Evolutionary conservation across 2,888 invertebrate genomes (phyloP).

Genomic region (Dolichopus griseipennis): DNA sequence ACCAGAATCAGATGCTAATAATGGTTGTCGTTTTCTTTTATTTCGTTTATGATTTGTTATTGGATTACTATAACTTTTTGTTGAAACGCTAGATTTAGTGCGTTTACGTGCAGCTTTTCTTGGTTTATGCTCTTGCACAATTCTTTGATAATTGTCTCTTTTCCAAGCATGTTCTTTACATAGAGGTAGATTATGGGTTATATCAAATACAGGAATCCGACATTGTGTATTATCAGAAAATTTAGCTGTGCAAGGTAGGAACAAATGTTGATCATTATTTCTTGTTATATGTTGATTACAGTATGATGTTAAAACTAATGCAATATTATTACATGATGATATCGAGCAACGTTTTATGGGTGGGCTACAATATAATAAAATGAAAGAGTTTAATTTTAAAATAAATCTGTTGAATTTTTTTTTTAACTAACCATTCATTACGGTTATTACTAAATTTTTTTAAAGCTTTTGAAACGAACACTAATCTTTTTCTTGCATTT

Average conservation of each 20-base stretch:
- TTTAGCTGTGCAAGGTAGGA: constrained; percentile 71
- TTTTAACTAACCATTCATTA: constrained; percentile 29
- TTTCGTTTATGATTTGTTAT: constrained; percentile 16
- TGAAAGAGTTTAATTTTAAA: neutral
- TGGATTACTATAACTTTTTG: constrained; percentile 45
- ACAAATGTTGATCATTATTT: constrained; percentile 74
- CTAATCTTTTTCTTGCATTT: constrained; percentile 33
- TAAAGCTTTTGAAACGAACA: constrained; percentile 37
- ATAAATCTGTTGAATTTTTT: neutral
- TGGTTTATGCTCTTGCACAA: constrained; percentile 67
- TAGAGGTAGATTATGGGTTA: constrained; percentile 70
- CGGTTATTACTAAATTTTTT: constrained; percentile 33
- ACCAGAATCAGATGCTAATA: constrained; percentile 12
- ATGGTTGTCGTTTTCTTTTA: constrained; percentile 21
- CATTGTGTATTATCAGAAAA: constrained; percentile 69
- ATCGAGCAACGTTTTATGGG: constrained; percentile 34
- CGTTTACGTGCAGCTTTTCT: constrained; percentile 46
- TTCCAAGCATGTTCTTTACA: constrained; percentile 80
- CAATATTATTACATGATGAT: constrained; percentile 32
- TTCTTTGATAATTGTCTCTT: constrained; percentile 72
- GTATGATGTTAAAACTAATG: constrained; percentile 54
- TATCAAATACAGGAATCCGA: constrained; percentile 68
- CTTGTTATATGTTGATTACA: constrained; percentile 78
- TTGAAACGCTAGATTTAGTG: constrained; percentile 36
- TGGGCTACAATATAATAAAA: constrained; percentile 15